These are phyloP conservation scores for Ciconia maguari DNA, from an alignment of 2,113 vertebrate species.

Conservation along the genomic window DNA sequence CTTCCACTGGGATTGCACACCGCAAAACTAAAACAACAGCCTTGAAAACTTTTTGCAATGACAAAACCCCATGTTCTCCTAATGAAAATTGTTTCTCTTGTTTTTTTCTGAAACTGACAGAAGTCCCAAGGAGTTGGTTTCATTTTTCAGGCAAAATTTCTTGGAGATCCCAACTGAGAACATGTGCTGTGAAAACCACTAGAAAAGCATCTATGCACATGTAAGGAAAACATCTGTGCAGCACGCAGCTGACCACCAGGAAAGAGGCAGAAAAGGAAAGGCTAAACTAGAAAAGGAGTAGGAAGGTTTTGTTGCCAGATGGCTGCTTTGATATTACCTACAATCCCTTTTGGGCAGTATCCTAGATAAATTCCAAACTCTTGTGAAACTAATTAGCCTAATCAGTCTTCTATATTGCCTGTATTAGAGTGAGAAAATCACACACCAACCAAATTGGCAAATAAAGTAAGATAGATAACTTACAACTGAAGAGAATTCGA, in stretches of 20 bases:
- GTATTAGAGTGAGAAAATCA: background rate
- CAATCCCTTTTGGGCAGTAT: background rate
- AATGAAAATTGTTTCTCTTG: background rate
- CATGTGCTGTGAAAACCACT: background rate
- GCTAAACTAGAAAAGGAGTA: background rate
- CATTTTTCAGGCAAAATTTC: background rate
- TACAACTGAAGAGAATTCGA: background rate
- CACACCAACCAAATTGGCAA: background rate
- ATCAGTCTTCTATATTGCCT: background rate
- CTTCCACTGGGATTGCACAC: background rate
- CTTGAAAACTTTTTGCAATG: background rate
- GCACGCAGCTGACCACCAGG: background rate
- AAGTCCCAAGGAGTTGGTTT: background rate
- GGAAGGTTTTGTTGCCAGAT: background rate
- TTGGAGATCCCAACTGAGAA: background rate
- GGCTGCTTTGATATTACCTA: background rate
- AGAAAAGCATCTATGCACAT: background rate
- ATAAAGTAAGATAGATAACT: background rate
- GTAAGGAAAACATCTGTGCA: background rate
- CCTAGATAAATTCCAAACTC: background rate
- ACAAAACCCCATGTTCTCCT: background rate
- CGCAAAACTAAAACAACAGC: background rate
- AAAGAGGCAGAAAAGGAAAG: background rate
- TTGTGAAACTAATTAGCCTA: background rate
- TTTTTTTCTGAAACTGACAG: background rate